Percentiles rank a stretch among this genome's conserved stretches.
Conservation (phyloP, 2,888 invertebrate genomes). For the Lithosia quadra region DNA sequence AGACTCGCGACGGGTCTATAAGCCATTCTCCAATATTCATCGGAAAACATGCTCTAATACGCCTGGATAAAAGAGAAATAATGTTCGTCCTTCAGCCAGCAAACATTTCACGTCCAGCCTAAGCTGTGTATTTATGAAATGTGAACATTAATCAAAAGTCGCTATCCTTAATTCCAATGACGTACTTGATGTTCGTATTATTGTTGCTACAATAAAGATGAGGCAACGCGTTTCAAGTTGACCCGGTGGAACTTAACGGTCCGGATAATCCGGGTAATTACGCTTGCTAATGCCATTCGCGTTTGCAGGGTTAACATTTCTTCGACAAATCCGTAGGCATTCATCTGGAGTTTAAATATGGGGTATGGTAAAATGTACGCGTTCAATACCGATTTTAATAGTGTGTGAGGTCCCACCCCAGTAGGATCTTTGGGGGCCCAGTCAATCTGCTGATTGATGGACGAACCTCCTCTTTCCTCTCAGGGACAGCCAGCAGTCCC, state of each 20-base stretch:
- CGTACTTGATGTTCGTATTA: conserved; percentile 14
- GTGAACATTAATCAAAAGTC: background rate
- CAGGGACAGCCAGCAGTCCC: too few species aligned
- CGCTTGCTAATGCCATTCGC: conserved; percentile 35
- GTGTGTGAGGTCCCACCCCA: background rate
- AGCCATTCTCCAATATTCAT: background rate
- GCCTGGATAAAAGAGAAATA: too few species aligned
- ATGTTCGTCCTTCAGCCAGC: background rate
- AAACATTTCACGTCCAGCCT: background rate
- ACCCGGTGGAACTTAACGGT: conserved; percentile 35
- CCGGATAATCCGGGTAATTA: conserved; percentile 48
- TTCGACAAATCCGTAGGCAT: conserved; percentile 21
- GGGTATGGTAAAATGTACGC: conserved; percentile 2
- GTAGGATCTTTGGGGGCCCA: too few species aligned
- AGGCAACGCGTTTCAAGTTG: conserved; percentile 26
- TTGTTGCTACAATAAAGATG: conserved; percentile 18
- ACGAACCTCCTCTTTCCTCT: too few species aligned
- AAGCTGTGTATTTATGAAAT: background rate
- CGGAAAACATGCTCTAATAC: background rate
- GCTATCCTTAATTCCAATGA: conserved; percentile 8
- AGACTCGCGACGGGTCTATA: background rate
- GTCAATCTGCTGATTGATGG: too few species aligned
- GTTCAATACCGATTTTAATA: background rate
- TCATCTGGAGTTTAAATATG: conserved; percentile 10
- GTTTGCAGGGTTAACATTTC: conserved; percentile 39